Conservation (phyloP, 2,888 invertebrate species). For the Gnatocerus cornutus region DNA sequence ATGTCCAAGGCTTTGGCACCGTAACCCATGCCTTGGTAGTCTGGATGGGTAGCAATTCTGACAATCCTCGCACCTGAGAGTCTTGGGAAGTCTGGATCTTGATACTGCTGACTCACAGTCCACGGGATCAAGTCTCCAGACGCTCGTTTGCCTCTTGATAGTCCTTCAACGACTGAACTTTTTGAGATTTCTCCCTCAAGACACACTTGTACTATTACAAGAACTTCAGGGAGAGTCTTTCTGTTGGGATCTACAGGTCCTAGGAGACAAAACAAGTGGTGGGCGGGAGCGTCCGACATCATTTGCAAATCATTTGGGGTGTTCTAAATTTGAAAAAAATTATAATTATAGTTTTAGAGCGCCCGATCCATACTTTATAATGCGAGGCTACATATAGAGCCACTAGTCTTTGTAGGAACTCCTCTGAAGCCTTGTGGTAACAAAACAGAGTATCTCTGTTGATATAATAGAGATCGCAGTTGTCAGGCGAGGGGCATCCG, state of each 20-base stretch:
- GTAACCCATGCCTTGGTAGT: conserved; percentile 99
- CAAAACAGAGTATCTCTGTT: conserved; percentile 96
- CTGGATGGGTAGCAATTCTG: conserved; percentile 98
- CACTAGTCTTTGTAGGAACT: conserved; percentile 93
- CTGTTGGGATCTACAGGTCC: conserved; percentile 86
- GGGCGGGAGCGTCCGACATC: conserved; percentile 98
- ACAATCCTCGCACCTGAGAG: conserved; percentile 93
- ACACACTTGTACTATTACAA: conserved; percentile 92
- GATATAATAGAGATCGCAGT: conserved; percentile 91
- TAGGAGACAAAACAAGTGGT: conserved; percentile 95
- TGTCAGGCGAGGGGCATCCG: conserved; percentile 91
- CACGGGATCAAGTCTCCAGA: conserved; percentile 99
- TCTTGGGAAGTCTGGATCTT: conserved; percentile 94
- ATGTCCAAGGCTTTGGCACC: conserved; percentile 90
- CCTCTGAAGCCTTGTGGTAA: conserved; percentile 94
- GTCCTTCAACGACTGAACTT: conserved; percentile 82
- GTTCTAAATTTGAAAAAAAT: conserved; percentile 76
- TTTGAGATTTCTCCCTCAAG: conserved; percentile 84
- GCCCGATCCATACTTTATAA: conserved; percentile 84
- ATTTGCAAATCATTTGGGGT: conserved; percentile 99
- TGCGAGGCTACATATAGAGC: conserved; percentile 97
- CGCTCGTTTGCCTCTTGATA: conserved; percentile 91
- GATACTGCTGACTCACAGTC: conserved; percentile 97
- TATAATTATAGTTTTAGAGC: neutral
- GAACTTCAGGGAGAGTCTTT: conserved; percentile 88